Conservation (phyloP, 2,113 vertebrate species). For the Archocentrus centrarchus region DNA sequence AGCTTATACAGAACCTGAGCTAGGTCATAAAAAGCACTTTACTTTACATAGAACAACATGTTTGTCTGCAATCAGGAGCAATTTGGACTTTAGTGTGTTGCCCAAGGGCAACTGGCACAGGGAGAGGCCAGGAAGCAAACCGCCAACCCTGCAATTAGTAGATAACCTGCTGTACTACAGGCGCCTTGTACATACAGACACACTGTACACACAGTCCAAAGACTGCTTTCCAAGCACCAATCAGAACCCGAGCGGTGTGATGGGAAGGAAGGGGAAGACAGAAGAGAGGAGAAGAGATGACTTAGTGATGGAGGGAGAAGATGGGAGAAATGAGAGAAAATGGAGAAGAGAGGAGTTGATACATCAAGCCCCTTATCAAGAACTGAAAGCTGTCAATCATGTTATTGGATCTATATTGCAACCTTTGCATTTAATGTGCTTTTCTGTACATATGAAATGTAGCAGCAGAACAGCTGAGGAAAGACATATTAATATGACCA, state of each 20-base stretch:
- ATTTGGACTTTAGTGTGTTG: background rate
- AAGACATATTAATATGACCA: background rate
- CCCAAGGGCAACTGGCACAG: background rate
- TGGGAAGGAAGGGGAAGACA: no score
- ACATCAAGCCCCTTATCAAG: background rate
- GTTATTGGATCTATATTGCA: background rate
- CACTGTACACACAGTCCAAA: background rate
- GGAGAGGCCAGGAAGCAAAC: background rate
- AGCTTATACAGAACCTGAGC: background rate
- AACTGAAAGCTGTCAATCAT: background rate
- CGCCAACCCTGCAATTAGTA: background rate
- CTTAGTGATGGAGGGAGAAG: background rate
- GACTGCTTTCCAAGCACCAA: background rate
- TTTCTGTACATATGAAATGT: background rate
- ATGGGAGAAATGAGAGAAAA: background rate
- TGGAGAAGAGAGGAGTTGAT: background rate
- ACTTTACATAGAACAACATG: background rate
- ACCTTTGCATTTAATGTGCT: background rate
- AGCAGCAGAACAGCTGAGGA: background rate
- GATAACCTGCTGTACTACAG: background rate
- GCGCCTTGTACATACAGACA: background rate
- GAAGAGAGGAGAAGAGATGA: background rate
- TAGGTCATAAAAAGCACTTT: background rate
- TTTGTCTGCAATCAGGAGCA: background rate
- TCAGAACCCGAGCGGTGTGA: no score